Percentiles rank a stretch among this genome's conserved stretches.
phyloP scores from a whole-genome alignment of 2,797 vertebrate species.

The Myioborus miniatus region DNA sequence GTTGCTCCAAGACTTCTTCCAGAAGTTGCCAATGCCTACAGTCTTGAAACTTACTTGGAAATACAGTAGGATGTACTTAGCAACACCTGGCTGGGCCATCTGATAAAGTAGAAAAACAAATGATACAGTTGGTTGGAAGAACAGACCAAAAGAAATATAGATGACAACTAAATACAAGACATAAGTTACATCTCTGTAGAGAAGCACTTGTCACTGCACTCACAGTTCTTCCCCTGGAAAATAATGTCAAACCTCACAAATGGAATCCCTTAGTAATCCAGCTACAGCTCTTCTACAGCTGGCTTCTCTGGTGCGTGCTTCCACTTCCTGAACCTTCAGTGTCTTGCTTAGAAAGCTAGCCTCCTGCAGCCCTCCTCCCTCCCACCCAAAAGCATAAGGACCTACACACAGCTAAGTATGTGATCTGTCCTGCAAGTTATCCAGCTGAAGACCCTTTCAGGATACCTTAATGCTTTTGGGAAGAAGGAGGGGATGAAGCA shows the following conservation, averaged over 20 bases:
- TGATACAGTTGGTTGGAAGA: background rate
- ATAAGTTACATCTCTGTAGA: background rate
- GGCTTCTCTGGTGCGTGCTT: background rate
- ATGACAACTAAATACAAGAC: background rate
- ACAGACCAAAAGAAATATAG: background rate
- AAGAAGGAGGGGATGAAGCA: background rate
- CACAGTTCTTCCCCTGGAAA: background rate
- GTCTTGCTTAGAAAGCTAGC: background rate
- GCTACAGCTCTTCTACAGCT: background rate
- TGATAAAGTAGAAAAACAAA: background rate
- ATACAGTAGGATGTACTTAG: background rate
- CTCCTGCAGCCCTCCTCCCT: background rate
- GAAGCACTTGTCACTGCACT: background rate
- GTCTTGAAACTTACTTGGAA: background rate
- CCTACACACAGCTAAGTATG: background rate
- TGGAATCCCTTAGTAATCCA: conserved; percentile 18
- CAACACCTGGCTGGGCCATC: background rate
- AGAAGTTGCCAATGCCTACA: background rate
- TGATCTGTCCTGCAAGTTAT: background rate
- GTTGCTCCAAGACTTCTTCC: background rate
- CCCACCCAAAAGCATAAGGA: background rate
- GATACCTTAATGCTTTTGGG: background rate
- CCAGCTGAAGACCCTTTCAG: background rate
- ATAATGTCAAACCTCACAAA: background rate
- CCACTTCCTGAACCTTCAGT: background rate